phyloP scores from a whole-genome alignment of 2,113 vertebrate genomes.

The Scomber colias region DNA sequence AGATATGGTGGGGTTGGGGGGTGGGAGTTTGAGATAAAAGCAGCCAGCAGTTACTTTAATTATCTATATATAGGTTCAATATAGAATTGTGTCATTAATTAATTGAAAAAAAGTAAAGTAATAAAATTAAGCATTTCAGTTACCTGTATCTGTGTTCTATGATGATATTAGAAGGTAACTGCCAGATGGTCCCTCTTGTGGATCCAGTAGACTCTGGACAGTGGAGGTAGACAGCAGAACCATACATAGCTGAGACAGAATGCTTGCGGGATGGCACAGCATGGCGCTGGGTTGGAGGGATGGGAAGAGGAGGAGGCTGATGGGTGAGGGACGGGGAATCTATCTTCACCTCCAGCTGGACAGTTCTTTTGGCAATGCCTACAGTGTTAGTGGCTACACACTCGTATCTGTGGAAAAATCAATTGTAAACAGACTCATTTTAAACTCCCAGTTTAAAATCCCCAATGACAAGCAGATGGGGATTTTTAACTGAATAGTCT shows the following conservation, averaged over 20 bases:
- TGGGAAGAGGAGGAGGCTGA: conserved; percentile 59
- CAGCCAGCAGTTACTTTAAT: not conserved
- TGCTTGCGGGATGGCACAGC: conserved; percentile 74
- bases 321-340: conserved; percentile 49
- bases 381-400: conserved; percentile 82
- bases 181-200: conserved; percentile 81
- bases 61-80: not conserved
- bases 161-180: conserved; percentile 81
- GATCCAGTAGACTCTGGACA: conserved; percentile 82
- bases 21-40: conserved; percentile 15
- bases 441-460: not conserved
- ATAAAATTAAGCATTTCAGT: conserved; percentile 15
- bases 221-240: conserved; percentile 85
- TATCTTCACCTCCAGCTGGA: conserved; percentile 77
- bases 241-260: conserved; percentile 83
- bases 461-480: not conserved
- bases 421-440: not conserved
- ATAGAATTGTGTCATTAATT: not conserved
- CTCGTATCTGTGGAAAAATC: conserved; percentile 73
- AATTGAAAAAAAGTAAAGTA: not conserved
- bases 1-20: conserved; percentile 23
- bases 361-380: conserved; percentile 77
- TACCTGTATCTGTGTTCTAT: conserved; percentile 84
- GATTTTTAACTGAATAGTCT: not conserved
- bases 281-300: conserved; percentile 49